Base-by-base conservation (phyloP, 2,113 vertebrate species). In the Onychostoma macrolepis region DNA sequence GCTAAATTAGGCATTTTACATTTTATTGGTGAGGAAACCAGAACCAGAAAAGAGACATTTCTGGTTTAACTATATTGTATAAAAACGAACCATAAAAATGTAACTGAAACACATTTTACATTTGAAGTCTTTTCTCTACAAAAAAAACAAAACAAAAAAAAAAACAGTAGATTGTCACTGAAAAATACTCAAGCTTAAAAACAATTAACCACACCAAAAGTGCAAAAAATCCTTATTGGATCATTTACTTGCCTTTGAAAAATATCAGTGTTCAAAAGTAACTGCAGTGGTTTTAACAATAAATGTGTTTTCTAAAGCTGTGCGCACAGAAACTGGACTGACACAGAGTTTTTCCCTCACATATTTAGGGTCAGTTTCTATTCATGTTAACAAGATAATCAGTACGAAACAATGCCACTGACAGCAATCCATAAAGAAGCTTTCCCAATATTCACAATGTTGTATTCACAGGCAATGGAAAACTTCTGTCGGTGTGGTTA, bases 1-100 rank as follows among this genome's bases (percentile, higher is more conserved):
- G 26, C 63, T 83, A 83, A 69, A 83, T 69, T 19, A 50, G 58
- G 43, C 26, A 24, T 83, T 83, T 83, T 83, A 50, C 26, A 0
- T 28, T 33, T 26, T 28, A 71, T 48, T 83, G 58, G 80, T 30
- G 61, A 69, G 63, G 80, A 83, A 67, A 48, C 38, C 56, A 65
- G 56, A 4, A 41, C 56, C 12, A 61, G 41, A 83, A 83, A 13
- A 15, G 2, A 21, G 11, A 48, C 2, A 33, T 83, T 83, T 69
- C 26, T 82, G 58, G 36, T 67, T 45, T 43, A 67, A 6, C 43
- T 19, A 45, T 19, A 45, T 5, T 15, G 24, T 61, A 80, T 80
- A 80, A 80, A 80, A 67, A 53, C 38, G 6, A 48, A 82, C n/a
- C 41, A 50, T 36, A 43, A 48, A 83, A 26, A 58, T 80, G 2